Evolutionary conservation across 2,113 vertebrate species (phyloP), one percentile per base, ranked within the genome.

Genomic region (Pangasianodon hypophthalmus): DNA sequence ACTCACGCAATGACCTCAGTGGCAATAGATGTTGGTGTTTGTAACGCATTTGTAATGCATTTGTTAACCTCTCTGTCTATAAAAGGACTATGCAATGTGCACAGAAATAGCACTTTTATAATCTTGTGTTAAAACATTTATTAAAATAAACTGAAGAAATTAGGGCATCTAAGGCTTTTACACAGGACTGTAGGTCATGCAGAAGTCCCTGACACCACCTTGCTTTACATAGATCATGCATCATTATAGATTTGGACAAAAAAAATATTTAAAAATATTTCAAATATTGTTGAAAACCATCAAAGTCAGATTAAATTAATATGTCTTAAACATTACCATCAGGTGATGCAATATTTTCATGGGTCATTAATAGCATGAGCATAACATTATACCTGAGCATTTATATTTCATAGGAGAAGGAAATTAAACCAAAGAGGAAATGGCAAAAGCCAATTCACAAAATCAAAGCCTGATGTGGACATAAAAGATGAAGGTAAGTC

Each of bases 381-480:
- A 82, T 85, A 73, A 91, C 91, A 92, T 58, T 91, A 88, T 83
- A 69, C 24, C 64, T 87, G 89, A 85, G 88, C 87, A 44, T 89
- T 90, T 60, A 46, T 60, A 91, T 88, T 87, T 94, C 92, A 92
- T 90, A 92, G 91, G 88, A 93, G 92, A 93, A 92, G 88, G 88
- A 88, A 56, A 94, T 92, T 91, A 87, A 92, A 90, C 86, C 52
- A 88, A 69, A 90, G 85, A 90, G 90, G 89, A 91, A 93, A 92
- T 90, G 77, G 88, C 90, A 90, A 87, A 90, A 92, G 89, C 90
- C 64, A 87, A 91, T 90, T 81, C 56, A 89, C 85, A 79, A 93
- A 94, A 94, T 93, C 90, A 92, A 88, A 91, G 91, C 93, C 92
- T 92, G 91, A 87, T 94, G 92, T 94, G 75, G 60, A 91, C 85